phyloP scores from a whole-genome alignment of 2,797 vertebrate species.

The Periparus ater region DNA sequence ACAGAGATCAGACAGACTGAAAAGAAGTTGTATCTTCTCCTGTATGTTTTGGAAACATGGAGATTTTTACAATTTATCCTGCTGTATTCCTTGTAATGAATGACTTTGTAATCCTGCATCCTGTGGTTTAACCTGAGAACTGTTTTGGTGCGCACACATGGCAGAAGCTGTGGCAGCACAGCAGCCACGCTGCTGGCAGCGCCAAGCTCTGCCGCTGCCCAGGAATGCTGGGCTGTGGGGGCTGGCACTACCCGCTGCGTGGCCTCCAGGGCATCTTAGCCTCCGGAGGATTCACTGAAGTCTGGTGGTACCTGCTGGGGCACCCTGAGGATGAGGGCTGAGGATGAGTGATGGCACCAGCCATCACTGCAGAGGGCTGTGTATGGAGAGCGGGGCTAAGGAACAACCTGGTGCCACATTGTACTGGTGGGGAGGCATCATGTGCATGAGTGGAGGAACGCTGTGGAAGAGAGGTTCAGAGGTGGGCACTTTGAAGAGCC shows the following conservation, averaged over 20 bases:
- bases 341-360: background rate
- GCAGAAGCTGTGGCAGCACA: background rate
- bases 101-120: background rate
- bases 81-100: background rate
- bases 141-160: background rate
- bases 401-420: background rate
- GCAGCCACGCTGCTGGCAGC: background rate
- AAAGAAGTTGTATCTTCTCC: background rate
- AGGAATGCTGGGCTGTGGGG: background rate
- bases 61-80: background rate
- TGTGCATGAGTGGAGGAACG: fast-evolving
- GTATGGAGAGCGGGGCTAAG: background rate
- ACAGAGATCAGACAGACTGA: background rate
- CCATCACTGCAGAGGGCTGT: background rate
- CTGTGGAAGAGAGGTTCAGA: background rate
- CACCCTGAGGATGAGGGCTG: background rate
- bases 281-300: background rate
- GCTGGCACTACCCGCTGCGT: background rate
- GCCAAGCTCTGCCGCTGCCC: fast-evolving
- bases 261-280: too few relatives aligned
- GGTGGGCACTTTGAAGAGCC: background rate
- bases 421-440: background rate
- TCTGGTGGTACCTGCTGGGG: background rate
- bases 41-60: background rate
- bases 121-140: background rate